These are phyloP conservation scores for Chloroceryle aenea DNA, from an alignment of 2,113 vertebrate genomes.

Conservation along the genomic window DNA sequence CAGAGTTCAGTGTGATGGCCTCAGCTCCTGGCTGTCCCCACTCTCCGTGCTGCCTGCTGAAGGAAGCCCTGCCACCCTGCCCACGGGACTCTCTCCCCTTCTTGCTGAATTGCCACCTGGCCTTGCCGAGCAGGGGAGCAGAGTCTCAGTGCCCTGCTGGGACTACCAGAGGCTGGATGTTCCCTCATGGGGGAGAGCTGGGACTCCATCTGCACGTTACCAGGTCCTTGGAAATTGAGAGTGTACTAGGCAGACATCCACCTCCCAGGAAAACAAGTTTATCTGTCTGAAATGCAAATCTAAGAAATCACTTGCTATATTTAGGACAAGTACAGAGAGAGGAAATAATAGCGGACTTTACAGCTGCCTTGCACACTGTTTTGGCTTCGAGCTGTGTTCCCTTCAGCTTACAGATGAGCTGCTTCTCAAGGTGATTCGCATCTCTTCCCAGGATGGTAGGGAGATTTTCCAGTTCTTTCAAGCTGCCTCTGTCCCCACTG, in stretches of 20 bases:
- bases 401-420: background rate
- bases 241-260: background rate
- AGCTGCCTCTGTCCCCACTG: background rate
- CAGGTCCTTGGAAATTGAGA: background rate
- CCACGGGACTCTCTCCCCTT: accelerated
- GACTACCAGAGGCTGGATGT: accelerated
- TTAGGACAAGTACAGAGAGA: background rate
- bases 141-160: accelerated
- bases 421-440: background rate
- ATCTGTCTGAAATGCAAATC: background rate
- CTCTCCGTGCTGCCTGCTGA: background rate
- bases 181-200: too few species aligned
- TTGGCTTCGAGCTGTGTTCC: background rate
- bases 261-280: background rate
- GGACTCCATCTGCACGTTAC: background rate
- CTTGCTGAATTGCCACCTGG: accelerated
- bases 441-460: background rate
- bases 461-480: background rate
- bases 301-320: background rate
- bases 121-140: background rate
- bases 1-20: background rate
- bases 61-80: background rate
- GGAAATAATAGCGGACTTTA: background rate
- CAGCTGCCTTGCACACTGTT: background rate
- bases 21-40: background rate